A percentile compares a stretch with the other conserved stretches of the same genome.
phyloP scores from a whole-genome alignment of 2,797 vertebrate species.

The Ctenochaetus hawaiiensis region DNA sequence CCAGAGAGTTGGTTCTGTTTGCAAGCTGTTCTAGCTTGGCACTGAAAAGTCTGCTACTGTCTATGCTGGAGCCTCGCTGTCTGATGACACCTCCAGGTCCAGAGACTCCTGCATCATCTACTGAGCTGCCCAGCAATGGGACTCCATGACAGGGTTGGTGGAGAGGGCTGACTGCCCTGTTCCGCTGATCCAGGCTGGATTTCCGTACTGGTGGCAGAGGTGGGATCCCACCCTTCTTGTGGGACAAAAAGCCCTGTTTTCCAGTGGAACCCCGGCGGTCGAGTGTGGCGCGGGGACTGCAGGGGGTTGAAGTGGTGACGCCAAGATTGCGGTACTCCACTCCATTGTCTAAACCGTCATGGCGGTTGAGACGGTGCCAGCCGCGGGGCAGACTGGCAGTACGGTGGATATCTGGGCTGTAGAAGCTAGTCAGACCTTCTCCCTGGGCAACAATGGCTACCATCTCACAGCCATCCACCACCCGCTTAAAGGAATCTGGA shows the following conservation, averaged over 20 bases:
- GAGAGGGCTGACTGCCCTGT: constrained; percentile 87
- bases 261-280: constrained; percentile 90
- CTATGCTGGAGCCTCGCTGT: constrained; percentile 84
- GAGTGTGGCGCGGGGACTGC: constrained; percentile 89
- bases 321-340: constrained; percentile 76
- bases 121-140: constrained; percentile 80
- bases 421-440: constrained; percentile 80
- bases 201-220: constrained; percentile 95
- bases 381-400: constrained; percentile 90
- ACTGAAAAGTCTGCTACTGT: constrained; percentile 94
- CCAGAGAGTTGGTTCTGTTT: constrained; percentile 94
- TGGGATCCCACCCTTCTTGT: constrained; percentile 93
- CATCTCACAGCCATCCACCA: constrained; percentile 94
- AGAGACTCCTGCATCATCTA: constrained; percentile 83
- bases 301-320: constrained; percentile 84
- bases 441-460: constrained; percentile 70
- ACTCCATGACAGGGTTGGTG: constrained; percentile 80
- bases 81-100: constrained; percentile 56
- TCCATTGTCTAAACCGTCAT: constrained; percentile 86
- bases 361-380: constrained; percentile 85
- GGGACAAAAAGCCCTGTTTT: constrained; percentile 90
- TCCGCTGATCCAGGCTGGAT: constrained; percentile 96
- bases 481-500: constrained; percentile 87
- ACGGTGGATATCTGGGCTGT: constrained; percentile 84
- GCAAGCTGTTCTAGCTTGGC: constrained; percentile 96